A percentile compares a stretch with the other conserved stretches of the same genome.
Evolutionary conservation across 2,888 invertebrate species (phyloP).

Genomic region (Cantharis rustica): DNA sequence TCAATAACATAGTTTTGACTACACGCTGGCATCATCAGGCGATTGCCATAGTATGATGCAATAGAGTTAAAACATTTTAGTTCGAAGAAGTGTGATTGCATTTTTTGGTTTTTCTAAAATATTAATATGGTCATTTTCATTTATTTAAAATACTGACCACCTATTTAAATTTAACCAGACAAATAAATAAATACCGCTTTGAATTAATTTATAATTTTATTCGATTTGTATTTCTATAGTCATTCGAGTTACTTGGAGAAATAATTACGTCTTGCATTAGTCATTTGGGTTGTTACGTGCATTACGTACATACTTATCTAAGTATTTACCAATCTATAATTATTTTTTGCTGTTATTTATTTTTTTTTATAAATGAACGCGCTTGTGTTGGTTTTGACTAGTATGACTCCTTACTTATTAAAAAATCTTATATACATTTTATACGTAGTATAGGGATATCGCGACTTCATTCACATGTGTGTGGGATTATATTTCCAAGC

Average conservation of each 20-base stretch:
- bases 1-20: too few relatives aligned
- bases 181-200: too few relatives aligned
- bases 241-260: neutral
- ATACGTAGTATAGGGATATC: too few relatives aligned
- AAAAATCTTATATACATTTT: neutral
- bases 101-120: too few relatives aligned
- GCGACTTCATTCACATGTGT: slow-evolving; percentile 5
- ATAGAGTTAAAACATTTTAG: too few relatives aligned
- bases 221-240: neutral
- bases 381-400: neutral
- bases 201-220: too few relatives aligned
- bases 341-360: neutral
- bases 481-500: slow-evolving; percentile 10
- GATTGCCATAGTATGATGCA: too few relatives aligned
- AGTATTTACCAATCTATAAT: neutral
- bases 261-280: neutral
- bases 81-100: too few relatives aligned
- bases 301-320: neutral
- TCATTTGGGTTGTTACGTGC: neutral
- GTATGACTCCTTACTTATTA: neutral
- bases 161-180: too few relatives aligned
- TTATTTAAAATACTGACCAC: too few relatives aligned
- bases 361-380: neutral
- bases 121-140: too few relatives aligned
- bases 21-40: too few relatives aligned